Base-by-base conservation (phyloP, 2,797 vertebrate genomes). In the Dendrocincla fuliginosa region DNA sequence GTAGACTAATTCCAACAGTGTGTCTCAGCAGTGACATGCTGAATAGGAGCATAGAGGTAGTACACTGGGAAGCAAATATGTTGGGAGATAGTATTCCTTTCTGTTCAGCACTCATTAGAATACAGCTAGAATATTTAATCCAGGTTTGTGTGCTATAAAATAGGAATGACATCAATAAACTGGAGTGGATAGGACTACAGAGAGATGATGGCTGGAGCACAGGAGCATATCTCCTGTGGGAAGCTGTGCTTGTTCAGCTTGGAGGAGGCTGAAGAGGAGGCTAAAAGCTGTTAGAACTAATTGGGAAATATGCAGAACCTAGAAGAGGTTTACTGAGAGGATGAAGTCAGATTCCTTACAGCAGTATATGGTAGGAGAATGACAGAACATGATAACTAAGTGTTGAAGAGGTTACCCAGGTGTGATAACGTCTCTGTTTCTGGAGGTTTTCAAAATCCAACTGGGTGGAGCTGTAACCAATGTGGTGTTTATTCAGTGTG, bases 111-210 rank as follows among this genome's bases (percentile, higher is more conserved):
- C 20, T 79, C 30, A 9, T 41, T 64, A 64, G 41, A 68, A 37
- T 53, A 16, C 14, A 15, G 42, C 33, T 49, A 37, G 50, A 89
- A 24, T 89, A 37, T 71, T 68, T 78, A 2, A 39, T 78, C 33
- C 19, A 35, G 18, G 18, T 77, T 61, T 67, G 49, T 49, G 30
- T 39, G 25, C 37, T 1, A 1, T 35, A n/a, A 24, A 37, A 6
- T 64, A 71, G 37, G 28, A 76, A 57, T 57, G 27, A 33, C 13
- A n/a, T 79, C 17, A 37, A 1, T 67, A 64, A 71, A 11, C 18
- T 73, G 0, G 1, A 44, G 6, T 35, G 37, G 41, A 68, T 60
- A 65, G 2, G 0, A 73, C 30, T 1, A 5, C 39, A 15, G 7
- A 42, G 32, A 20, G 35, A 35, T 74, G 32, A 28, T 37, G 46